phyloP scores from a whole-genome alignment of 1,140 invertebrate genomes.

The Pemphigus obesinymphae region DNA sequence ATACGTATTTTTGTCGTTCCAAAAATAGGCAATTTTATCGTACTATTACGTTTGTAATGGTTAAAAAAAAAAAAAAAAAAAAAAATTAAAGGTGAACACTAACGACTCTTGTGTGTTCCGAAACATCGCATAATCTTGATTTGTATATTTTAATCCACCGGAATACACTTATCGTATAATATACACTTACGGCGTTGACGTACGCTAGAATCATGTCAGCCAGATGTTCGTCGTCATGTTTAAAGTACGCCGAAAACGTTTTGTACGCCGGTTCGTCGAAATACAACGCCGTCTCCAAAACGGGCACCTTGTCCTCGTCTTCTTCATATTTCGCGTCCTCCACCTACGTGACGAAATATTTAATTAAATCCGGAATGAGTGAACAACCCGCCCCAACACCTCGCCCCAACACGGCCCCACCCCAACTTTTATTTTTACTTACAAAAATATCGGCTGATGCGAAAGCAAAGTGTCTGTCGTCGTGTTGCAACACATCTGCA shows the following conservation, averaged over 20 bases:
- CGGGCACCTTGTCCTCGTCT: background rate
- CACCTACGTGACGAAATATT: background rate
- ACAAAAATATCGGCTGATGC: slow-evolving; percentile 1
- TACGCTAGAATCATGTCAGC: slow-evolving; percentile 69
- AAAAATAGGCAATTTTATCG: no score
- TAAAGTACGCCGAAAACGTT: slow-evolving; percentile 64
- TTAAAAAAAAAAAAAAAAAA: no score
- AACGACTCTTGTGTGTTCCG: no score
- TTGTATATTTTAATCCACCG: no score
- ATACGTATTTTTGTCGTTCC: no score
- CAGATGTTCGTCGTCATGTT: slow-evolving; percentile 60
- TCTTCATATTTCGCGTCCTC: background rate
- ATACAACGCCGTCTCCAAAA: slow-evolving; percentile 65
- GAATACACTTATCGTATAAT: no score
- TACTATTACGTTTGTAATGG: no score
- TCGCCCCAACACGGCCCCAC: background rate
- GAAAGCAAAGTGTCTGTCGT: background rate
- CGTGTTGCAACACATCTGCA: background rate
- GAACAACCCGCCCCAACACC: background rate
- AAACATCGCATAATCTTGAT: no score
- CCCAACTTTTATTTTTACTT: slow-evolving; percentile 1
- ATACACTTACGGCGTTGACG: slow-evolving; percentile 61
- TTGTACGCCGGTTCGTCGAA: slow-evolving; percentile 67
- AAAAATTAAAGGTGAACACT: no score
- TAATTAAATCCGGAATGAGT: background rate